A percentile compares a stretch with the other conserved stretches of the same genome.
Evolutionary conservation across 2,888 invertebrate genomes (phyloP).

Genomic region (Chymomyza caudatula): DNA sequence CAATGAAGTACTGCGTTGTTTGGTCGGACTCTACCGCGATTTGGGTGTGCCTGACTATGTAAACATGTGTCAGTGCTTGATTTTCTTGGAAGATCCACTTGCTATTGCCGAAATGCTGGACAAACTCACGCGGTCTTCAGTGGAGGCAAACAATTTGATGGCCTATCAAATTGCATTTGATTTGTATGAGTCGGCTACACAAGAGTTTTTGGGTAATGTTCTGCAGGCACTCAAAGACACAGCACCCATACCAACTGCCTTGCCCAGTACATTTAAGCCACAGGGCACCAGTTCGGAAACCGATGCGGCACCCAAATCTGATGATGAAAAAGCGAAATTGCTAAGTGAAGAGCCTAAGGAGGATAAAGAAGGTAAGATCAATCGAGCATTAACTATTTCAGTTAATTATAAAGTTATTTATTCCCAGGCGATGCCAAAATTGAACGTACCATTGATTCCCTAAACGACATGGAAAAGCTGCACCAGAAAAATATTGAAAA

Average conservation of each 20-base stretch:
- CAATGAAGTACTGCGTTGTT: conserved; percentile 90
- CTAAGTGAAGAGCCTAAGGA: conserved; percentile 78
- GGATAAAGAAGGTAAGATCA: conserved; percentile 78
- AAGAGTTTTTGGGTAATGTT: conserved; percentile 95
- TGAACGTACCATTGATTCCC: conserved; percentile 81
- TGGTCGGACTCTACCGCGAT: conserved; percentile 93
- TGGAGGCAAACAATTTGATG: conserved; percentile 91
- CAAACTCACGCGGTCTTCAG: conserved; percentile 87
- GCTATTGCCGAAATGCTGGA: conserved; percentile 96
- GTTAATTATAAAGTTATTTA: not conserved
- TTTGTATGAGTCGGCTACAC: conserved; percentile 98
- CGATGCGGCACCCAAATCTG: conserved; percentile 63
- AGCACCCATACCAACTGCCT: conserved; percentile 88
- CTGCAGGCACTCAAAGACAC: conserved; percentile 89
- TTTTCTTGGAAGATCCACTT: conserved; percentile 95
- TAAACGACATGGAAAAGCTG: conserved; percentile 89
- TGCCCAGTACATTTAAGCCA: conserved; percentile 87
- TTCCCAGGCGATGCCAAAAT: conserved; percentile 77
- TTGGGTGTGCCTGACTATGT: conserved; percentile 96
- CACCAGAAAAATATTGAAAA: conserved; percentile 93
- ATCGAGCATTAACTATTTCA: no score
- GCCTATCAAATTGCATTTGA: conserved; percentile 99
- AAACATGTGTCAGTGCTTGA: conserved; percentile 98
- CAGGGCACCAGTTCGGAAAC: conserved; percentile 79
- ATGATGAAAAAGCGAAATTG: conserved; percentile 62